Base-by-base conservation (phyloP, 2,797 vertebrate species). In the Argentina silus region DNA sequence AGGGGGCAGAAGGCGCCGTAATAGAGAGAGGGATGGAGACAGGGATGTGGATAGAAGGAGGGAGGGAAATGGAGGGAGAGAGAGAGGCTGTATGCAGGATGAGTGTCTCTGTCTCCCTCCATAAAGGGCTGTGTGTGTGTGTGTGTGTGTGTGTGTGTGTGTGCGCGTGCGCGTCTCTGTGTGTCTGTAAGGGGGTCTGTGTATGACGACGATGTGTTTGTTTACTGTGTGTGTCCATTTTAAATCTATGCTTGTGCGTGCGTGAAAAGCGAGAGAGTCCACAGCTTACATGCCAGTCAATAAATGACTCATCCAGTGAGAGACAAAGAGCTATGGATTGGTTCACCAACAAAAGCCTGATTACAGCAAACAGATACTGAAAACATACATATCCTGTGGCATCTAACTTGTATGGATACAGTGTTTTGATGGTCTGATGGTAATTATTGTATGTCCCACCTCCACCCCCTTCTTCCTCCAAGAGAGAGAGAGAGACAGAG, bases 301-400 rank as follows among this genome's bases (percentile, higher is more conserved):
- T 78, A 83, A 82, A 80, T 86, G 86, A 86, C 75, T 81, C 78
- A 81, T 80, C 72, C 70, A 63, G 70, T 75, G 44, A 63, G 12
- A 67, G 57, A 81, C 65, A 53, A 61, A 77, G 78, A 65, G 57
- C 11, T 7, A 10, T 19, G 21, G 7, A 23, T 14, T 12, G 57
- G 23, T 5, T 36, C 27, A 36, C 27, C 21, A 12, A 23, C 12
- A 12, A 21, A n/a, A 15, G 23, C 59, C 10, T 42, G 59, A 61
- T 15, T 61, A 12, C 57, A 27, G 12, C 27, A 15, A 53, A 36
- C 27, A 36, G 27, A 36, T 36, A 36, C 27, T 2, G 27, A 36
- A n/a, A n/a, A 51, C 0, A 51, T 4, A 51, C 50, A 15, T n/a
- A 51, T 51, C 12, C 12, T 51, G 50, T 51, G 50, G 14, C 50